Evolutionary conservation across 2,113 vertebrate genomes (phyloP).

Genomic region (Dicentrarchus labrax): DNA sequence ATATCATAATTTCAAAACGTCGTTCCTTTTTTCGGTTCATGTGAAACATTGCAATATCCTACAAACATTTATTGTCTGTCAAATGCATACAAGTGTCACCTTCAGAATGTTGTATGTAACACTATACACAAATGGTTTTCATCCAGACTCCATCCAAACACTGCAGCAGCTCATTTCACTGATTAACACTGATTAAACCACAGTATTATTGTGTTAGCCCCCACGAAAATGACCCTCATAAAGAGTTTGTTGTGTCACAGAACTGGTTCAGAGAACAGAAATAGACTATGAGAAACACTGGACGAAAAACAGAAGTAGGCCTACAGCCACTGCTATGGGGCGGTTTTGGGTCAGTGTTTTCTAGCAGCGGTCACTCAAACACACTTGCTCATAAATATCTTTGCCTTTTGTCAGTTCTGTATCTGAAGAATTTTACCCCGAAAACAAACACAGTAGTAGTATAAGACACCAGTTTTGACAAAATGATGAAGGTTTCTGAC

Average conservation of each 20-base stretch:
- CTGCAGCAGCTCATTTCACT: neutral
- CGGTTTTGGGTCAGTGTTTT: conserved; percentile 31
- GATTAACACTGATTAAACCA: neutral
- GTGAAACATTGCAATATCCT: neutral
- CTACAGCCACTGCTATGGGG: conserved; percentile 8
- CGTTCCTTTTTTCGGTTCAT: neutral
- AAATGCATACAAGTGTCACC: neutral
- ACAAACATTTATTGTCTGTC: neutral
- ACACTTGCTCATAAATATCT: neutral
- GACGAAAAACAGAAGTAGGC: conserved; percentile 35
- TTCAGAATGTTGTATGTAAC: too few relatives aligned
- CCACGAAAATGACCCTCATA: conserved; percentile 34
- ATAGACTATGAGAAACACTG: conserved; percentile 35
- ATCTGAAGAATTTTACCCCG: neutral
- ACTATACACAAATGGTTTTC: neutral
- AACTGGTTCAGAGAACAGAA: conserved; percentile 64
- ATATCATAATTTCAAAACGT: neutral
- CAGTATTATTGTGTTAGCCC: neutral
- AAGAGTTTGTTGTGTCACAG: conserved; percentile 54
- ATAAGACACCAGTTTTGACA: neutral
- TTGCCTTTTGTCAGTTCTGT: neutral
- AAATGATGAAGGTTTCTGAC: neutral
- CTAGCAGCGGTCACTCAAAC: conserved; percentile 12
- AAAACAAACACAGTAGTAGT: neutral
- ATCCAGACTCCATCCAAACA: neutral